Percentiles rank a stretch among this genome's conserved stretches.
These are phyloP conservation scores for Muschampia staudingeri DNA, from an alignment of 2,888 invertebrate genomes.

Conservation along the genomic window DNA sequence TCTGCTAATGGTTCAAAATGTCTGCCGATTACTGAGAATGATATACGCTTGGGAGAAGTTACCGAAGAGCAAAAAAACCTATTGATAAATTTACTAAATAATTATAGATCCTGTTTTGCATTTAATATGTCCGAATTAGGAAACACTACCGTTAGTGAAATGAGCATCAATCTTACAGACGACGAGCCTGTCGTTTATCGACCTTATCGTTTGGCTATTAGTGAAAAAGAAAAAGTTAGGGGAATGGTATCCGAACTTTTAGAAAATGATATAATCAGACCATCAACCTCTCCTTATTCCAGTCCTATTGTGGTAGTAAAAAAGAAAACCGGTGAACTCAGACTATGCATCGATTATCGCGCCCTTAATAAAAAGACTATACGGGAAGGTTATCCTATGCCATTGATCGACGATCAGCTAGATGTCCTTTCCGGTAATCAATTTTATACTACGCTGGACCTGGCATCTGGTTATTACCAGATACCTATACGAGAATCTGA, in stretches of 20 bases:
- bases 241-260: conserved; percentile 33
- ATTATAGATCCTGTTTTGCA: background rate
- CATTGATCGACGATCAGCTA: background rate
- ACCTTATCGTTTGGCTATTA: background rate
- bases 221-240: conserved; percentile 17
- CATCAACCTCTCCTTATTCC: conserved; percentile 30
- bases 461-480: background rate
- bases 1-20: too few relatives aligned
- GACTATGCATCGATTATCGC: background rate
- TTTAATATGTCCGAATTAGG: background rate
- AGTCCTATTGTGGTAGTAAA: conserved; percentile 33
- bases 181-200: background rate
- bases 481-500: background rate
- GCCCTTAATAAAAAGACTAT: conserved; percentile 7
- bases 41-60: background rate
- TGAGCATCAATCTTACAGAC: background rate
- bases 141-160: background rate
- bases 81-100: background rate
- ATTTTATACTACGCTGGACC: background rate
- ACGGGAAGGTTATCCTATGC: background rate
- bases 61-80: background rate
- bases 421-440: background rate
- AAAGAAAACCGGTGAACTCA: conserved; percentile 21
- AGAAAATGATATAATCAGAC: conserved; percentile 28
- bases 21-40: background rate